These are phyloP conservation scores for Thelaira solivaga DNA, from an alignment of 2,888 invertebrate species.

Conservation along the genomic window DNA sequence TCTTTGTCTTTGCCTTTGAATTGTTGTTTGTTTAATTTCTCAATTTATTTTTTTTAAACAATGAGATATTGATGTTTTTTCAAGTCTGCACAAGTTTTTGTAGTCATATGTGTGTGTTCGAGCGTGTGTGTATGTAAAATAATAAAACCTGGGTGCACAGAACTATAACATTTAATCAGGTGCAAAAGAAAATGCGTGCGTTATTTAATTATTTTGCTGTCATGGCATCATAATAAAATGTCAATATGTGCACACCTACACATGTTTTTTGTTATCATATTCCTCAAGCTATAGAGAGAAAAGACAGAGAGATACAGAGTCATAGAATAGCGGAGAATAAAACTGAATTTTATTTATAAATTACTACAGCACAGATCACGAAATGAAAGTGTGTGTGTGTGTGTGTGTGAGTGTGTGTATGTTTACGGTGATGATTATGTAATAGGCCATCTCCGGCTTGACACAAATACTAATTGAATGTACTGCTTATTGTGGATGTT, in stretches of 20 bases:
- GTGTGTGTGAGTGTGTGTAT: too few species aligned
- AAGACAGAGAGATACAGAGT: neutral
- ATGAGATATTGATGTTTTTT: slow-evolving; percentile 45
- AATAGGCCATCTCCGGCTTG: slow-evolving; percentile 49
- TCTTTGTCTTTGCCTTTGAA: too few species aligned
- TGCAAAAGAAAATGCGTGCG: slow-evolving; percentile 51
- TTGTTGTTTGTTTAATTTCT: neutral
- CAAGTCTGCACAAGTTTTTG: slow-evolving; percentile 7
- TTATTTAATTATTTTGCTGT: too few species aligned
- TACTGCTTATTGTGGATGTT: neutral
- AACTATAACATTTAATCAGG: slow-evolving; percentile 58
- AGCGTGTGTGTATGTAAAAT: neutral
- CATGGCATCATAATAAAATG: slow-evolving; percentile 44
- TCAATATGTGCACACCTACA: slow-evolving; percentile 10
- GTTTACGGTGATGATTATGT: too few species aligned
- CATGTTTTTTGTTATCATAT: slow-evolving; percentile 21
- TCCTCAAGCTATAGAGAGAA: neutral
- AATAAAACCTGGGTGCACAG: neutral
- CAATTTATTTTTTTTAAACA: slow-evolving; percentile 6
- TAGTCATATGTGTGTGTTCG: neutral
- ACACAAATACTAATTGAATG: slow-evolving; percentile 57
- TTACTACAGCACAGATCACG: neutral
- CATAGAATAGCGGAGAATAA: neutral
- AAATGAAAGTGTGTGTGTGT: slow-evolving; percentile 4
- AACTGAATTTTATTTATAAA: neutral